phyloP scores from a whole-genome alignment of 2,797 vertebrate genomes.

The Percopsis omiscomaycus region DNA sequence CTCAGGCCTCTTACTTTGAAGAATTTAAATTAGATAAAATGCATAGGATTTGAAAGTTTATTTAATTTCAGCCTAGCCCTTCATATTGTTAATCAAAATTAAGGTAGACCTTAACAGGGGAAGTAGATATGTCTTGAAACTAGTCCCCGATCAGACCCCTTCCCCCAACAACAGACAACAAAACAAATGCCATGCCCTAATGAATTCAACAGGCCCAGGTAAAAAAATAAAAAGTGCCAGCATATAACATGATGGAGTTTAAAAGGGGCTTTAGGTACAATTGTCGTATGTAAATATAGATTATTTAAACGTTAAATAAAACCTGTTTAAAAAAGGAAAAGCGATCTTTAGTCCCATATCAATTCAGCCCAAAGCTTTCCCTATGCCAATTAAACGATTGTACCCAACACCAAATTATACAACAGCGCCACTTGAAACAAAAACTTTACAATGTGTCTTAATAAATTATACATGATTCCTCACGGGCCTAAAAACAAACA shows the following conservation, averaged over 20 bases:
- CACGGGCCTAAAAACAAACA: constrained; percentile 61
- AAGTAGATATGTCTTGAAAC: constrained; percentile 19
- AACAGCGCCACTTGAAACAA: too few relatives aligned
- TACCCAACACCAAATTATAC: too few relatives aligned
- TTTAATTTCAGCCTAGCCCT: neutral
- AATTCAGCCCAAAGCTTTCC: accelerated
- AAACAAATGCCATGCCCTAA: constrained; percentile 50
- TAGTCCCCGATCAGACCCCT: constrained; percentile 36
- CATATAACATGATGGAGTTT: neutral
- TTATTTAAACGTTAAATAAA: neutral
- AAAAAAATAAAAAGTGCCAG: neutral
- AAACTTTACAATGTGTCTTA: neutral
- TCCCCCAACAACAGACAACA: constrained; percentile 65
- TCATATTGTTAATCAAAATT: neutral
- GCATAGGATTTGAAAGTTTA: neutral
- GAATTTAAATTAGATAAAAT: too few relatives aligned
- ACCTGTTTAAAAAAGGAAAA: neutral
- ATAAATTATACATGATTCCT: constrained; percentile 14
- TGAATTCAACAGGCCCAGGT: constrained; percentile 22
- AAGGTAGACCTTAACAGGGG: constrained; percentile 1
- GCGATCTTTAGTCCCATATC: neutral
- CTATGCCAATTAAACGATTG: too few relatives aligned
- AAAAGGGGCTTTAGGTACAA: neutral
- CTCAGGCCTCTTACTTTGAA: too few relatives aligned
- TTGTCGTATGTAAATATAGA: neutral